Evolutionary conservation across 2,113 vertebrate species (phyloP).

Genomic region (Callospermophilus lateralis): DNA sequence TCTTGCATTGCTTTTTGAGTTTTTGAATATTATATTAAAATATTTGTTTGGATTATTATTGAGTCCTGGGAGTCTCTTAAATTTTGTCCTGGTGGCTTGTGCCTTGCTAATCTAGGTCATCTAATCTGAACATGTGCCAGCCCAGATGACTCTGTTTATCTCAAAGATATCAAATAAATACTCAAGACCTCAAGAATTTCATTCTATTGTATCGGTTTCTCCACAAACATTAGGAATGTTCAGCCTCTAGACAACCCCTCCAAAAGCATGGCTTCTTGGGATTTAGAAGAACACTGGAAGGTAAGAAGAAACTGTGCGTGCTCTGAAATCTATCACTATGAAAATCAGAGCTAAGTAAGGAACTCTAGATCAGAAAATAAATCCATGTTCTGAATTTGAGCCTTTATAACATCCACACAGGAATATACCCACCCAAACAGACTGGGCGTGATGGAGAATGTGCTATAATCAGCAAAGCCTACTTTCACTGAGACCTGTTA

Average conservation of each 20-base stretch:
- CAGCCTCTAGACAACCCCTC: neutral
- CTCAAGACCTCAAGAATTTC: neutral
- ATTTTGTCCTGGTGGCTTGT: neutral
- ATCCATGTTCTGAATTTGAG: neutral
- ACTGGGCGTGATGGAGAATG: neutral
- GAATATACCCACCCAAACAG: neutral
- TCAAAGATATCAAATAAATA: neutral
- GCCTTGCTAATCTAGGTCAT: accelerated
- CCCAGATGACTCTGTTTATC: neutral
- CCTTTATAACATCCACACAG: neutral
- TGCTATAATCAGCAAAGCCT: neutral
- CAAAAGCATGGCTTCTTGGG: neutral
- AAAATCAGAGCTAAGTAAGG: neutral
- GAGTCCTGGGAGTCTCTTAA: neutral
- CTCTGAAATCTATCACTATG: neutral
- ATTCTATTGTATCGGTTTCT: neutral
- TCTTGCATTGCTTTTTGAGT: neutral
- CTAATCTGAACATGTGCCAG: neutral
- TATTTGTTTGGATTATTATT: neutral
- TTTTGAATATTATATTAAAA: neutral
- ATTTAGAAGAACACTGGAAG: neutral
- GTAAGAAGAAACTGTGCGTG: neutral
- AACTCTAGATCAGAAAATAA: neutral
- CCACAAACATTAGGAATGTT: neutral
- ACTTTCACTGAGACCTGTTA: neutral